Percentiles rank a stretch among this genome's conserved stretches.
These are phyloP conservation scores for Galerucella pusilla DNA, from an alignment of 2,888 invertebrate genomes.

Conservation along the genomic window DNA sequence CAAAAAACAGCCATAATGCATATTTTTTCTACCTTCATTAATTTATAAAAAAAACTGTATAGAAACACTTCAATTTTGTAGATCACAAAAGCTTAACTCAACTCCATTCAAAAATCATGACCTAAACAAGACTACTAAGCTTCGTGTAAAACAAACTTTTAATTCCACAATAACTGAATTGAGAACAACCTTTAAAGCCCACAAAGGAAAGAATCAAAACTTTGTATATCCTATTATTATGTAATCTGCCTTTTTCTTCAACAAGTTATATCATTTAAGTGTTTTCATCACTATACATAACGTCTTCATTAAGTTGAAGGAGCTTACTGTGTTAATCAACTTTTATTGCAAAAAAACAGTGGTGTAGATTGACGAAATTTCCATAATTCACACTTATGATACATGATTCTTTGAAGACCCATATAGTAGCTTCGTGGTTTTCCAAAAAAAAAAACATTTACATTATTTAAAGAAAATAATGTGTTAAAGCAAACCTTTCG, in stretches of 20 bases:
- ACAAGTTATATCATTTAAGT: constrained; percentile 17
- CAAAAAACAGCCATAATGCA: too few species aligned
- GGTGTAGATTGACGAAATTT: not conserved
- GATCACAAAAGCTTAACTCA: too few species aligned
- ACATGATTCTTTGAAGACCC: too few species aligned
- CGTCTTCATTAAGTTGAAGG: constrained; percentile 22
- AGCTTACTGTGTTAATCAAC: not conserved
- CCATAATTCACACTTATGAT: too few species aligned
- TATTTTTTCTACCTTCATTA: too few species aligned
- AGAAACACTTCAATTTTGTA: too few species aligned
- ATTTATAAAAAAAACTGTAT: too few species aligned
- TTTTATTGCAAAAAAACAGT: not conserved
- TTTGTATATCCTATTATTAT: constrained; percentile 9
- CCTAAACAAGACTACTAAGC: not conserved
- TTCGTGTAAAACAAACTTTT: constrained; percentile 17
- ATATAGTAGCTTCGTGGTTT: too few species aligned
- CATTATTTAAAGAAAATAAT: too few species aligned
- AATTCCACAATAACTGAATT: constrained; percentile 19
- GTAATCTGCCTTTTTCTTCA: not conserved
- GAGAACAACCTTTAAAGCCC: not conserved
- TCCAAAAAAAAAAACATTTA: too few species aligned
- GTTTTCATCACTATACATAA: constrained; percentile 20
- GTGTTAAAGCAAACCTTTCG: too few species aligned
- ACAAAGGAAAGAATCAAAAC: constrained; percentile 6
- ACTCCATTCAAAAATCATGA: not conserved